Conservation (phyloP, 2,113 vertebrate species). For the Odocoileus virginianus region DNA sequence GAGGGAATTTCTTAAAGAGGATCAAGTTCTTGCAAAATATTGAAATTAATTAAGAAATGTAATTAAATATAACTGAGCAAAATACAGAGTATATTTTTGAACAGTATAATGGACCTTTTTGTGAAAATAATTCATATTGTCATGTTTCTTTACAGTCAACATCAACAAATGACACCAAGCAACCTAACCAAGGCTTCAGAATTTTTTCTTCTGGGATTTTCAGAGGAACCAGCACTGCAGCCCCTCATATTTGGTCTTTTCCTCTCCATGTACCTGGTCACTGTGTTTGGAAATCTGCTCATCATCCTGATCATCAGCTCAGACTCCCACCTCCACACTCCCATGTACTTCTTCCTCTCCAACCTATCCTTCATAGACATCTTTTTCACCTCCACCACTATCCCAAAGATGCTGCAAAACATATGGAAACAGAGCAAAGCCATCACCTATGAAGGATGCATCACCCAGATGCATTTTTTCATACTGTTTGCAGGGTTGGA, state of each 20-base stretch:
- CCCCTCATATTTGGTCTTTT: background rate
- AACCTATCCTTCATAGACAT: background rate
- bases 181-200: background rate
- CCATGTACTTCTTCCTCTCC: background rate
- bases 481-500: background rate
- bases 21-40: background rate
- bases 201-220: background rate
- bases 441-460: background rate
- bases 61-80: background rate
- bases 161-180: background rate
- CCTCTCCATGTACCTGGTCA: background rate
- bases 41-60: background rate
- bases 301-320: accelerated
- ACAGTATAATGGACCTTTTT: background rate
- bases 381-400: background rate
- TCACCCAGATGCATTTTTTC: background rate
- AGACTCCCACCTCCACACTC: background rate
- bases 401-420: background rate
- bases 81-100: background rate
- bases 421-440: background rate
- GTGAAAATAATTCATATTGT: background rate
- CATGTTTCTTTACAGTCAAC: background rate
- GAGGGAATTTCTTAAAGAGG: background rate
- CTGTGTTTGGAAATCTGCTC: background rate
- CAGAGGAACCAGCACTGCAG: background rate